A percentile compares a stretch with the other conserved stretches of the same genome.
Conservation (phyloP, 2,113 vertebrate genomes). For the Pan troglodytes region NHGRI_mPanTro3-v2.1_pri NC_072414.2:57770501-57771000, state of each 20-base stretch:
- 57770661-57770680: background rate
- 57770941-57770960: background rate
- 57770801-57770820: slow-evolving; percentile 20
- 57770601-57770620: too few species aligned
- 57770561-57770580: too few species aligned
- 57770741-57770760: background rate
- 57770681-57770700: background rate
- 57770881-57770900: slow-evolving; percentile 36
- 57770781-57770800: slow-evolving; percentile 28
- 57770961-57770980: slow-evolving; percentile 28
- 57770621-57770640: background rate
- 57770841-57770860: slow-evolving; percentile 31
- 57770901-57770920: slow-evolving; percentile 40
- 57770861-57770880: slow-evolving; percentile 42
- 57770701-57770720: background rate
- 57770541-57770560: too few species aligned
- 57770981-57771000: slow-evolving; percentile 16
- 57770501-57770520: background rate
- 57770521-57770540: background rate
- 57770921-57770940: background rate
- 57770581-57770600: too few species aligned
- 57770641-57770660: slow-evolving; percentile 24
- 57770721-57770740: slow-evolving; percentile 19
- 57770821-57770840: slow-evolving; percentile 35
- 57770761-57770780: slow-evolving; percentile 12